These are phyloP conservation scores for Pelodiscus sinensis DNA, from an alignment of 2,113 vertebrate species.

Conservation along the genomic window DNA sequence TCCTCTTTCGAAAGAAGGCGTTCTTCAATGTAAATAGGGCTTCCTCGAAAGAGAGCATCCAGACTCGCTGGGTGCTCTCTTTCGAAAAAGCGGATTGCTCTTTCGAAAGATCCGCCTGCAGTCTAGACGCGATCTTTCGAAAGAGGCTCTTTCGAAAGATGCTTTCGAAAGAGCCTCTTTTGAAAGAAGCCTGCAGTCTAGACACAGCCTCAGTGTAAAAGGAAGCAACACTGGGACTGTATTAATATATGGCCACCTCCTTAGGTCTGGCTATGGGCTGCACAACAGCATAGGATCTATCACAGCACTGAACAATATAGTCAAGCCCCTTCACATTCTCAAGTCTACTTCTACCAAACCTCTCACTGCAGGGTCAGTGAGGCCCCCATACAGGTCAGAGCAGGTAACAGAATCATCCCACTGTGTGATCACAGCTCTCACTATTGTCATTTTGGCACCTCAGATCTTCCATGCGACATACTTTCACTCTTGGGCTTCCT, in stretches of 20 bases:
- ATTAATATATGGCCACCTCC: background rate
- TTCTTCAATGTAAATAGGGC: too few species aligned
- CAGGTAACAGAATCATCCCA: background rate
- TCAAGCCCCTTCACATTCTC: background rate
- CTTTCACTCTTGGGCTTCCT: constrained; percentile 16
- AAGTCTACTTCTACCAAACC: background rate
- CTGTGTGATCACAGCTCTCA: background rate
- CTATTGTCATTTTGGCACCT: background rate
- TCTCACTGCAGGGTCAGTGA: background rate
- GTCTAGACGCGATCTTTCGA: too few species aligned
- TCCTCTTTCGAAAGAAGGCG: too few species aligned
- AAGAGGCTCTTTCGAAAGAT: too few species aligned
- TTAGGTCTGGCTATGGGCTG: background rate
- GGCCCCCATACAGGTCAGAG: background rate
- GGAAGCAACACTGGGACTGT: background rate
- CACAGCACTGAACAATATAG: background rate
- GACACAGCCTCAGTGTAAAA: background rate
- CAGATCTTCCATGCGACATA: background rate
- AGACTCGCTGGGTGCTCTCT: too few species aligned
- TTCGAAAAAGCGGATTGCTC: too few species aligned
- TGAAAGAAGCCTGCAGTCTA: too few species aligned
- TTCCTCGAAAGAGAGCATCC: too few species aligned
- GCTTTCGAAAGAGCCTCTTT: too few species aligned
- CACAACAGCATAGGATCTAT: background rate
- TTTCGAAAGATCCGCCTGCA: too few species aligned